These are phyloP conservation scores for Ispidina picta DNA, from an alignment of 2,797 vertebrate species.

Conservation along the genomic window DNA sequence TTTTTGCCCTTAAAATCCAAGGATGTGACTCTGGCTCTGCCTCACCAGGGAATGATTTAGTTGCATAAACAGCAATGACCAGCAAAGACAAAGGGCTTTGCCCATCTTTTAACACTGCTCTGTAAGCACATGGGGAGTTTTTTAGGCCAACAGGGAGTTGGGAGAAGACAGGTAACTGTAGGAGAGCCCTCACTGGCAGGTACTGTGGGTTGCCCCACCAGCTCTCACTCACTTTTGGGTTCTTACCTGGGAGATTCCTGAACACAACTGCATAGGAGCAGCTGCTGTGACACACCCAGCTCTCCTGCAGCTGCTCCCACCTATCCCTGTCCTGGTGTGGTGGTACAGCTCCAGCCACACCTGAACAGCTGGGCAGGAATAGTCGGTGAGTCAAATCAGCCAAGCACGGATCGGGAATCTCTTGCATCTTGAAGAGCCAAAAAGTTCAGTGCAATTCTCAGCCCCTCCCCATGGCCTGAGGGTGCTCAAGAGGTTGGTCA, in stretches of 20 bases:
- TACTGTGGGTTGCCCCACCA: not conserved
- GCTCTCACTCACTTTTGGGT: not conserved
- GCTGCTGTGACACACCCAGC: not conserved
- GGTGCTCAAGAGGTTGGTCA: not conserved
- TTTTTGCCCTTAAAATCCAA: not conserved
- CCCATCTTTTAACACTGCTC: no score
- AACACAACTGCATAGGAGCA: not conserved
- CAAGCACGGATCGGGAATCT: slow-evolving; percentile 9
- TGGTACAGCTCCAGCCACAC: not conserved
- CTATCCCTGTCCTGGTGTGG: no score
- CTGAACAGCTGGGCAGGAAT: fast-evolving
- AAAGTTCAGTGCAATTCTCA: not conserved
- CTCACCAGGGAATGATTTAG: not conserved
- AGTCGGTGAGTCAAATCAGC: not conserved
- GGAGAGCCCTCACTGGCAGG: not conserved
- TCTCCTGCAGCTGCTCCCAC: not conserved
- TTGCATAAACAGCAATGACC: no score
- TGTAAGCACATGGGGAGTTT: not conserved
- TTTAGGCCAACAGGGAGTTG: not conserved
- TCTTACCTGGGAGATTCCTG: not conserved
- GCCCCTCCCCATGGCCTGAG: not conserved
- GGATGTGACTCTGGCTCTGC: not conserved
- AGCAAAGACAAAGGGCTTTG: no score
- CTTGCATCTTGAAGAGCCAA: not conserved
- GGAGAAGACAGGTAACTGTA: not conserved